Base-by-base conservation (phyloP, 2,888 invertebrate genomes). In the Odontomyia ornata region DNA sequence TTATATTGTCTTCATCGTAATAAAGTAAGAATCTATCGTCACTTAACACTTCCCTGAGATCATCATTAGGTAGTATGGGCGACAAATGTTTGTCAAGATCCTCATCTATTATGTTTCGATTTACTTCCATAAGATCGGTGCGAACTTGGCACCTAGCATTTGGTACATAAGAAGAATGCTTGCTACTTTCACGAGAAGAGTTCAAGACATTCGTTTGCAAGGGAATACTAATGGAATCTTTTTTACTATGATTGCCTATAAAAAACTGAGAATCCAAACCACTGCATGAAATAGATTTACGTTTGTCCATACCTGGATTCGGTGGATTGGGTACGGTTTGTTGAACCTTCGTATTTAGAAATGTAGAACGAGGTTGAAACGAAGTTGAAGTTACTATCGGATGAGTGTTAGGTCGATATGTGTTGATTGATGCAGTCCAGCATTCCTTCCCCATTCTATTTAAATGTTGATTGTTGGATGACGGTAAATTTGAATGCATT, bases 101-200 rank as follows among this genome's bases (percentile, higher is more conserved):
- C 23, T 78, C 76, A 60, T 46, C 62, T 25, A 75, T 62, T 25
- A 46, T 75, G 21, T 47, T 23, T 1, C 47, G 1, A 27, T 47
- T 69, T 11, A 25, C 5, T 25, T 46, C 64, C 57, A 78, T 75
- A 36, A 79, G 72, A 77, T 79, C 76, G 9, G 77, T 71, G 27
- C 76, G 76, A 27, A 79, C 77, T 43, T 77, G 72, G 69, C 76
- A 77, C n/a, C 73, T 76, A 18, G 62, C 62, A 73, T 47, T 72
- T 67, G 65, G 43, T 18, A 52, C 11, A 52, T 77, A 62, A 30
- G 75, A 43, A 46, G 75, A 36, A 65, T 18, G 57, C 78, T 80
- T 80, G 77, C 78, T 77, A 72, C 77, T 80, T 79, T 79, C 80
- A 80, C 79, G 78, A 79, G 67, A 77, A 73, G 75, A 15, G 13